Evolutionary conservation across 2,797 vertebrate genomes (phyloP).

Genomic region (Mus spretus): DNA sequence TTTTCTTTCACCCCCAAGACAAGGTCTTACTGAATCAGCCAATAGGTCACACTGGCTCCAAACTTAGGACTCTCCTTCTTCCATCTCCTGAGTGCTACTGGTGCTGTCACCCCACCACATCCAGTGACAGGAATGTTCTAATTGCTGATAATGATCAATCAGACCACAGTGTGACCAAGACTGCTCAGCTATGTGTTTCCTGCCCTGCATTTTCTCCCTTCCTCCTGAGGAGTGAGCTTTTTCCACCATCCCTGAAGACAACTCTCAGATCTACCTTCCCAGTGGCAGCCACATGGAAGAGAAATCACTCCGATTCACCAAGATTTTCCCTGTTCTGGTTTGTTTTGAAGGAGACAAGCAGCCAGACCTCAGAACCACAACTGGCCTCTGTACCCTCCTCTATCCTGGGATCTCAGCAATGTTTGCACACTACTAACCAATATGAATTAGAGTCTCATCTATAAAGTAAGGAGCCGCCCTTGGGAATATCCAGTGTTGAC

Average conservation of each 20-base stretch:
- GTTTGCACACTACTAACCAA: not conserved
- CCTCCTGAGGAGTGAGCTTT: not conserved
- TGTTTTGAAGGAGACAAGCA: not conserved
- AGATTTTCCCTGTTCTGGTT: not conserved
- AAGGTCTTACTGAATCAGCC: not conserved
- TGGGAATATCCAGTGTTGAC: not conserved
- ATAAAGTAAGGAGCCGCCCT: not conserved
- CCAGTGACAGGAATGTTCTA: not conserved
- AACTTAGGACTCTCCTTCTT: not conserved
- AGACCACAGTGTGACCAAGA: not conserved
- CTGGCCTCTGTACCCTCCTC: not conserved
- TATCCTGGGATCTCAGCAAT: not conserved
- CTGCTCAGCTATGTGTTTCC: not conserved
- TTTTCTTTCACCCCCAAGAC: not conserved
- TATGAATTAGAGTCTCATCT: not conserved
- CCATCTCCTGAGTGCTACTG: not conserved
- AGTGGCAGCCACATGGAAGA: not conserved
- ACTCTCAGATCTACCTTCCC: not conserved
- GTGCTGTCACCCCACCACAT: not conserved
- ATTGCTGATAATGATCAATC: not conserved
- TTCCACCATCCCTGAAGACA: not conserved
- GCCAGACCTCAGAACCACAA: not conserved
- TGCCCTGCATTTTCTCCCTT: not conserved
- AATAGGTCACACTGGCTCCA: not conserved
- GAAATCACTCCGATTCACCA: not conserved